These are phyloP conservation scores for Thamnophis elegans DNA, from an alignment of 2,797 vertebrate species.

Conservation along the genomic window DNA sequence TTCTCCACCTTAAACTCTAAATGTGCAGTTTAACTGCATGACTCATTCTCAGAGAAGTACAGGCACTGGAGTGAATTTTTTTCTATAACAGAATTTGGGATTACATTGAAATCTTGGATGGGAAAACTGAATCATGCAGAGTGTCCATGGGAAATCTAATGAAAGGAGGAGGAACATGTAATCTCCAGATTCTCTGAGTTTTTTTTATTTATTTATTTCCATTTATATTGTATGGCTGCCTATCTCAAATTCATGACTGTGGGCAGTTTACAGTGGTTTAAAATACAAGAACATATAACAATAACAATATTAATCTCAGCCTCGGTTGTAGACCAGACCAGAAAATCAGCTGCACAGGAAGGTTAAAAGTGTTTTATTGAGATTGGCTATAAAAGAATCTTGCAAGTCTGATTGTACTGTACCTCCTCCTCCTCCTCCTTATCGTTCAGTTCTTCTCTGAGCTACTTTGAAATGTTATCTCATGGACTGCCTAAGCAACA, in stretches of 20 bases:
- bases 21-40: background rate
- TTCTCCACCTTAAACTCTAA: background rate
- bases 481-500: background rate
- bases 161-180: background rate
- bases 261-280: background rate
- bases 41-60: background rate
- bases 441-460: background rate
- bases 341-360: background rate
- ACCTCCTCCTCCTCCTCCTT: background rate
- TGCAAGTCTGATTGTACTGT: background rate
- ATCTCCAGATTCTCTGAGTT: background rate
- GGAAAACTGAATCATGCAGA: background rate
- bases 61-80: background rate
- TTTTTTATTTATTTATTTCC: background rate
- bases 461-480: background rate
- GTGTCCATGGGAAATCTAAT: background rate
- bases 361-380: background rate
- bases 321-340: background rate
- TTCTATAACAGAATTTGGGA: background rate
- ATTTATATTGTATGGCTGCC: background rate
- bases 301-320: background rate
- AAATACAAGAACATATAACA: background rate
- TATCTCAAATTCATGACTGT: background rate
- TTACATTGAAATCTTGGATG: background rate
- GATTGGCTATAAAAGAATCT: background rate